Conservation (phyloP, 2,113 vertebrate species). For the Triplophysa rosa region DNA sequence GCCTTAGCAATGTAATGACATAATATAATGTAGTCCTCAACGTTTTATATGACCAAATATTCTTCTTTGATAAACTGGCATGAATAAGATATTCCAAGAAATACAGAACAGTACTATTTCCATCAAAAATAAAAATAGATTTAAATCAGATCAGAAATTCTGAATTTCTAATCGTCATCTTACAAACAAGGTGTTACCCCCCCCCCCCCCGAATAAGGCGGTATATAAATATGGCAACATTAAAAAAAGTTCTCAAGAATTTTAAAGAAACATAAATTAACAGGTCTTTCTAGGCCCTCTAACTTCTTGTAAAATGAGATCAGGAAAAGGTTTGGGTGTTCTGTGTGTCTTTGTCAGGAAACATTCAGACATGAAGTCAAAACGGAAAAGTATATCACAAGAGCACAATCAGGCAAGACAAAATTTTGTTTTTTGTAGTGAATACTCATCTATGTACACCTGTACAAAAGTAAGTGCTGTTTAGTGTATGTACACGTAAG, state of each 20-base stretch:
- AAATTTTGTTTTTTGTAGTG: slow-evolving; percentile 51
- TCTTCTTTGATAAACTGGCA: slow-evolving; percentile 23
- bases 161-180: neutral
- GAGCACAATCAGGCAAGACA: slow-evolving; percentile 56
- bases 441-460: slow-evolving; percentile 49
- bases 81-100: slow-evolving; percentile 39
- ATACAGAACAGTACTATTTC: slow-evolving; percentile 30
- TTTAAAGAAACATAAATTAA: neutral
- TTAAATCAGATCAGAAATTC: neutral
- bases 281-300: neutral
- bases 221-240: slow-evolving; percentile 1
- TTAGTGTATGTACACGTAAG: slow-evolving; percentile 29
- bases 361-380: slow-evolving; percentile 18
- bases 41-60: slow-evolving; percentile 29
- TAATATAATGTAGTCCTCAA: slow-evolving; percentile 26
- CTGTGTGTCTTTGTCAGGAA: neutral
- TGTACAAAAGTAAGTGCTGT: slow-evolving; percentile 58
- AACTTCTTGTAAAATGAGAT: neutral
- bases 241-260: neutral
- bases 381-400: slow-evolving; percentile 24
- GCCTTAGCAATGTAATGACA: slow-evolving; percentile 22
- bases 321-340: slow-evolving; percentile 4
- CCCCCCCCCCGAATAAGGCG: neutral
- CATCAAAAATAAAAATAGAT: slow-evolving; percentile 32
- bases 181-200: neutral